Evolutionary conservation across 2,113 vertebrate species (phyloP).

Genomic region (Himantopus leucocephalus): DNA sequence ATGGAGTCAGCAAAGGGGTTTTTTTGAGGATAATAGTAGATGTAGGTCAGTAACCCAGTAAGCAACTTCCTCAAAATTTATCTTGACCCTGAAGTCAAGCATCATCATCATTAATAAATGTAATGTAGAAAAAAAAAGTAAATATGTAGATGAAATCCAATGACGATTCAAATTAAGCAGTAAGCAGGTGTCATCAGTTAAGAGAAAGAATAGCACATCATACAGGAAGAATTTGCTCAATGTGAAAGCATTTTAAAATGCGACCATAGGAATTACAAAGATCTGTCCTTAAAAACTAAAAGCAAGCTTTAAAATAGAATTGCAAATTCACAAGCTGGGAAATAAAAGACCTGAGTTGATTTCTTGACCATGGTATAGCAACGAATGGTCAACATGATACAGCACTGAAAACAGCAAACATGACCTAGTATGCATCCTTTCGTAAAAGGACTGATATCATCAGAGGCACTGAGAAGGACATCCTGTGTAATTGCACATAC

Average conservation of each 20-base stretch:
- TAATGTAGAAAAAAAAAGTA: neutral
- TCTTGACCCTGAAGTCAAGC: neutral
- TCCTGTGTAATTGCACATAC: neutral
- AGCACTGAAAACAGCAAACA: neutral
- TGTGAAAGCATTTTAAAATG: neutral
- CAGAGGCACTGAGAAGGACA: neutral
- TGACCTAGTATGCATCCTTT: neutral
- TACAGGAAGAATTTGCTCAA: neutral
- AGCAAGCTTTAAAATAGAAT: neutral
- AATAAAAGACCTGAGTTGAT: neutral
- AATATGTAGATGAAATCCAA: neutral
- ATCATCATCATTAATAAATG: neutral
- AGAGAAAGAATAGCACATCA: neutral
- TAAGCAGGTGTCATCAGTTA: neutral
- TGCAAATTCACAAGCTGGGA: neutral
- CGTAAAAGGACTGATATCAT: neutral
- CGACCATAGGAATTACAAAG: neutral
- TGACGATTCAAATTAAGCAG: neutral
- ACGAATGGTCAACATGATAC: neutral
- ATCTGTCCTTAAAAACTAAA: neutral
- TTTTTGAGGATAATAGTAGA: neutral
- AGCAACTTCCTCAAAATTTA: neutral
- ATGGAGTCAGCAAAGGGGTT: neutral
- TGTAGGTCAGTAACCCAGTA: neutral
- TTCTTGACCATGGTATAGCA: neutral